Evolutionary conservation across 2,113 vertebrate species (phyloP), one percentile per base, ranked within the genome.

Genomic region (Sminthopsis crassicaudata): DNA sequence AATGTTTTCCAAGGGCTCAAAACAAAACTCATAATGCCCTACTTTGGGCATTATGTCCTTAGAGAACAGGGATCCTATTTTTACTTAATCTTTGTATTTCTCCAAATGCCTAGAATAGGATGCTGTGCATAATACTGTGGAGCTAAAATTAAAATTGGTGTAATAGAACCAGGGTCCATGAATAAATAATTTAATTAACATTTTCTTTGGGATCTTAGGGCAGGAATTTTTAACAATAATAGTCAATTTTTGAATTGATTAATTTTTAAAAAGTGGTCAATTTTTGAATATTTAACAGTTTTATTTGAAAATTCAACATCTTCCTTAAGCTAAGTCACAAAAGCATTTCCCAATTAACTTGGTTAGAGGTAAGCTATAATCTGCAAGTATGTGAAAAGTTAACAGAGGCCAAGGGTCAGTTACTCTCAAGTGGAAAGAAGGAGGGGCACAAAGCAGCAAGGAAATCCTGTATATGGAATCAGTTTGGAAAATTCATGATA

Each of bases 361-460:
- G 26, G 46, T 90, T 95, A 91, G n/a, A 97, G 55, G 91, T 93
- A 97, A 92, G 92, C 89, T 94, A 14, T 89, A 27, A n/a, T 42
- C 95, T 90, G 42, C 57, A 88, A 67, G 11, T 14, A 67, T 67
- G 30, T 9, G 27, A 3, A 30, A 10, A 60, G 57, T 30, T 60
- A 30, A 30, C 27, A 67, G 57, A 67, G 11, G 30, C 30, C 3
- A 36, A 67, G 2, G 11, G 3, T 67, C 60, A 67, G 57, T 60
- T 60, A 30, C 11, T 26, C 57, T 60, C 57, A 60, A 30, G 27
- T 60, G 3, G 27, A 67, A 67, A 36, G 12, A 0, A 67, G 30
- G 12, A 67, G 60, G 8, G 30, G 0, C 14, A 67, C 30, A 67
- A 27, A 30, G 30, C 27, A 67, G 60, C 30, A 67, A 12, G 11